Percentiles rank a stretch among this genome's conserved stretches.
These are phyloP conservation scores for Chloroceryle aenea DNA, from an alignment of 2,113 vertebrate species.

Conservation along the genomic window DNA sequence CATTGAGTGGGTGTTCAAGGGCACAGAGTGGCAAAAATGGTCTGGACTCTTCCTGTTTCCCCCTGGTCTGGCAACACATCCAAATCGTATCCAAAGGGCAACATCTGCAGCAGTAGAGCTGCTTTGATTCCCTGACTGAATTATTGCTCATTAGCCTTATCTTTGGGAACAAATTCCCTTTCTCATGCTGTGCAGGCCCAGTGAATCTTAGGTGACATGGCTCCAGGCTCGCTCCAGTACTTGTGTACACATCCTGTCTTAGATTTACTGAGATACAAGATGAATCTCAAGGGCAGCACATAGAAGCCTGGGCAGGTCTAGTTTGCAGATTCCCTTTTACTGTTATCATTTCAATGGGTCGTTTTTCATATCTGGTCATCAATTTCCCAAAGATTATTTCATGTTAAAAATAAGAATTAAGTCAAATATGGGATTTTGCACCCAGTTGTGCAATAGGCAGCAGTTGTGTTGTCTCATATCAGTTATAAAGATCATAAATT, in stretches of 20 bases:
- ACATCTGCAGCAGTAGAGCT: neutral
- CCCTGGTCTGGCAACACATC: neutral
- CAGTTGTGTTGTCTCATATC: neutral
- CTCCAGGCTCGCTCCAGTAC: neutral
- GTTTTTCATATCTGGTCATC: neutral
- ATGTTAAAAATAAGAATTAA: neutral
- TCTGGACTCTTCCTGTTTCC: neutral
- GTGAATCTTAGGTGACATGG: neutral
- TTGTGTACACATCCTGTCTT: neutral
- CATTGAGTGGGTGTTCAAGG: neutral
- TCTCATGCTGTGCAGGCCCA: neutral
- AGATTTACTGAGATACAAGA: neutral
- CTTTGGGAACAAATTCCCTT: conserved; percentile 17
- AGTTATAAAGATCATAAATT: neutral
- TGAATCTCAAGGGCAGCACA: neutral
- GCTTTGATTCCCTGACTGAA: neutral
- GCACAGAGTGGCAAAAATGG: neutral
- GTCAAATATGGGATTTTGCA: neutral
- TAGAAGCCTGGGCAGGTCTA: neutral
- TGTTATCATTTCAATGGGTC: neutral
- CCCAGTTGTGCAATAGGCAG: neutral
- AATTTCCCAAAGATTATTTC: neutral
- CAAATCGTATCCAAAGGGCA: neutral
- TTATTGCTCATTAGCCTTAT: conserved; percentile 10
- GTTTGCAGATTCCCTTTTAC: neutral